Conservation (phyloP, 1,140 invertebrate genomes). For the Zaprionus kolodkinae region DNA sequence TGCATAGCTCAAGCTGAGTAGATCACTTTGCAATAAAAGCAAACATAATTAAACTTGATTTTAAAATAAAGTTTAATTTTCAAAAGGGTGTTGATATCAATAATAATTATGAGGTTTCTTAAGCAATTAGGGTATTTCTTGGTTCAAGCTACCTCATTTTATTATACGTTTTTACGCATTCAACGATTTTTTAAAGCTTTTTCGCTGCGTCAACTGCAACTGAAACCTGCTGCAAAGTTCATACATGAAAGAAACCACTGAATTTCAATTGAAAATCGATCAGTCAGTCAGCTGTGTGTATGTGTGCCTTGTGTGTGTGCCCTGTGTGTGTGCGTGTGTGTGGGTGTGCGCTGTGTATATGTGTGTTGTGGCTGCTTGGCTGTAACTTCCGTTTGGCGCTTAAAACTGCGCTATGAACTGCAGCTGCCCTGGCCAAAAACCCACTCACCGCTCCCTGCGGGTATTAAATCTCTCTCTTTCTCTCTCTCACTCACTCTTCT, state of each 20-base stretch:
- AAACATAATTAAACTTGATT: neutral
- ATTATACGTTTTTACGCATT: conserved; percentile 14
- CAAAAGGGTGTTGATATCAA: too few species aligned
- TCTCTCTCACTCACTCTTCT: neutral
- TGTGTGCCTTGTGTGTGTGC: conserved; percentile 22
- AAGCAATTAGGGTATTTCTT: neutral
- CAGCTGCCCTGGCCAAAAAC: neutral
- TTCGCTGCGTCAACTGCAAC: conserved; percentile 14
- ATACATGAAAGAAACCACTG: conserved; percentile 61
- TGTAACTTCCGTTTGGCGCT: conserved; percentile 59
- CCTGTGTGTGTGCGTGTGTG: conserved; percentile 20
- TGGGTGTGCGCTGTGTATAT: conserved; percentile 5
- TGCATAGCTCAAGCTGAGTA: too few species aligned
- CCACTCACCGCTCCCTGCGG: conserved; percentile 11
- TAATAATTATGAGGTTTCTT: too few species aligned
- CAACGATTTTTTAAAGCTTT: conserved; percentile 7
- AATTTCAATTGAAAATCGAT: conserved; percentile 80
- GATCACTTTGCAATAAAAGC: too few species aligned
- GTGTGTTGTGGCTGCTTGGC: conserved; percentile 40
- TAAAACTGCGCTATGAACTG: conserved; percentile 68
- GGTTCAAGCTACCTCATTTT: neutral
- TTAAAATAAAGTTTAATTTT: too few species aligned
- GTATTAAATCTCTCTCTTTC: conserved; percentile 33
- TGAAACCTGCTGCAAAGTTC: conserved; percentile 37
- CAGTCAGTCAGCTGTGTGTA: conserved; percentile 38